A percentile compares a stretch with the other conserved stretches of the same genome.
phyloP scores from a whole-genome alignment of 2,888 invertebrate species.

The Erebia epiphron region DNA sequence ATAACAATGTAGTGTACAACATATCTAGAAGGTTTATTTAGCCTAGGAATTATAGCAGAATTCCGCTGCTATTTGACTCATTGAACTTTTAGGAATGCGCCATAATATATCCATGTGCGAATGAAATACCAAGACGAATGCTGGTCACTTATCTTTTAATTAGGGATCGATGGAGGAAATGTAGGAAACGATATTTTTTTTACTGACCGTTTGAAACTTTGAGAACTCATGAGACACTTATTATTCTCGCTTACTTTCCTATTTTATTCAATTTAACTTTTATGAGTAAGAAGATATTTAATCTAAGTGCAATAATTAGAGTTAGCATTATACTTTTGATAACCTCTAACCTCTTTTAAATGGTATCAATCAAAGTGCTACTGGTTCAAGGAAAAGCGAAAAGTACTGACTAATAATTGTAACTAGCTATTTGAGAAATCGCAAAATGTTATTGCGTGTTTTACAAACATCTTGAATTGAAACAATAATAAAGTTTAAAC shows the following conservation, averaged over 20 bases:
- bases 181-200: no score
- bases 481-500: neutral
- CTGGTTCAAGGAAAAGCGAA: neutral
- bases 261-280: neutral
- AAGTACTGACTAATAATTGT: neutral
- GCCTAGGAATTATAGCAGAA: no score
- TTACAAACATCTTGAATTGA: neutral
- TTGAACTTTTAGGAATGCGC: no score
- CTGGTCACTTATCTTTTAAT: no score
- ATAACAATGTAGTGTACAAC: neutral
- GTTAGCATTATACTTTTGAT: neutral
- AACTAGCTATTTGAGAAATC: neutral
- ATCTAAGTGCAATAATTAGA: neutral
- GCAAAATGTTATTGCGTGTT: neutral
- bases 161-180: no score
- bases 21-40: no score
- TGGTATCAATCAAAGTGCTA: neutral
- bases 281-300: neutral
- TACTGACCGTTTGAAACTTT: no score
- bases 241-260: no score
- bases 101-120: no score
- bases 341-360: neutral
- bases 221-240: no score
- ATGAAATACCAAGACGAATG: no score
- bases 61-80: no score